These are phyloP conservation scores for Pseudopodoces humilis DNA, from an alignment of 2,113 vertebrate species.

Conservation along the genomic window DNA sequence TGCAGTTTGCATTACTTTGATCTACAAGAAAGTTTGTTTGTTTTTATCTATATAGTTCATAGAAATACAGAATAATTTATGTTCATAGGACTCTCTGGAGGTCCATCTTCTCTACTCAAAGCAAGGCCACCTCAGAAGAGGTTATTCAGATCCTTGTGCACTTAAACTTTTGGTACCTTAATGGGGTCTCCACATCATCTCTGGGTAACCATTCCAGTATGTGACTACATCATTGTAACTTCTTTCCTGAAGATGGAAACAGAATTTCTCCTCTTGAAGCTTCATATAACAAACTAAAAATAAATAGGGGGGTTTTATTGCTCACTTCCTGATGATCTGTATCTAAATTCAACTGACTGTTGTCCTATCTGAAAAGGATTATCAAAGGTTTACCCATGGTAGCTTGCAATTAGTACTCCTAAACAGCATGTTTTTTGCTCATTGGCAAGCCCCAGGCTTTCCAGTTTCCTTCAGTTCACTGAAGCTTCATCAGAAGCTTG, in stretches of 20 bases:
- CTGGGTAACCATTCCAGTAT: fast-evolving
- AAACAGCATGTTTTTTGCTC: not conserved
- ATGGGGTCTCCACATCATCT: fast-evolving
- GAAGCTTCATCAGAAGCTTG: not conserved
- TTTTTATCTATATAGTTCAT: not conserved
- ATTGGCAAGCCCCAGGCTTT: not conserved
- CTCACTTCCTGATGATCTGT: not conserved
- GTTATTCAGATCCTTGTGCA: not conserved
- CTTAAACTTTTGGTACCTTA: not conserved
- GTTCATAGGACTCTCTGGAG: not conserved
- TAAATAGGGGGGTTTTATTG: fast-evolving
- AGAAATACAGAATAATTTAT: not conserved
- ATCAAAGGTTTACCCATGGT: not conserved
- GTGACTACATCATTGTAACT: not conserved
- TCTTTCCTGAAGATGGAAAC: not conserved
- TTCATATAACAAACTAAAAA: not conserved
- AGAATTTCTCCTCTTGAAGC: not conserved
- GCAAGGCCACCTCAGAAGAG: not conserved
- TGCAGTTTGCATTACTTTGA: fast-evolving
- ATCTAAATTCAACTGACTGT: not conserved
- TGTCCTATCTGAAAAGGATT: not conserved
- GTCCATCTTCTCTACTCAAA: not conserved
- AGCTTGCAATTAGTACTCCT: not conserved
- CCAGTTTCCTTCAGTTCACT: not conserved
- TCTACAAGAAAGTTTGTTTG: not conserved